Evolutionary conservation across 2,797 vertebrate species (phyloP), one percentile per base, ranked within the genome.

Genomic region (Coregonus sp.): DNA sequence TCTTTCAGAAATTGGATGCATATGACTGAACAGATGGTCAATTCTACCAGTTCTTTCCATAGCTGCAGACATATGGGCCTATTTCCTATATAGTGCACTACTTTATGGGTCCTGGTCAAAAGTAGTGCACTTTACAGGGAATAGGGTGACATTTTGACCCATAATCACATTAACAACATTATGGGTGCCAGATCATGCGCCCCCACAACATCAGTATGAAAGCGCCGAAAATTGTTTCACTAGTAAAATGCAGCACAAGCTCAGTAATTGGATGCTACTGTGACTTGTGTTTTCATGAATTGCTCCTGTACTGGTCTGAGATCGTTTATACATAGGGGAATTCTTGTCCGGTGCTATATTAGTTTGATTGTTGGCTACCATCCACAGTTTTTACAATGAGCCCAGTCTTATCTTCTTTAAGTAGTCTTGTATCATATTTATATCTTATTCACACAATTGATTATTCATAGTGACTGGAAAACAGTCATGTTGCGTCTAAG

Each of bases 401-500:
- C 75, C 33, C 72, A 40, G 75, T 29, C 56, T 16, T 5, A n/a
- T 33, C 78, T 18, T 51, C 35, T 65, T 75, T 29, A 73, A 74
- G 80, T 69, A 1, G 51, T 72, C 31, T 61, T 63, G 9, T 7
- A 61, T 61, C 20, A 25, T 18, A 72, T 33, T 15, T 33, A 7
- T 29, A 29, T 74, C 72, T 72, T 63, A 67, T 78, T 74, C 51
- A 77, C 71, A 65, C 83, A 72, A 73, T 67, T 77, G 47, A 51
- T 78, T 69, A 72, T 72, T 85, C 47, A 59, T 20, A 7, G 56
- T 63, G 73, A 75, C 75, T 37, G 70, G 83, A 82, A 85, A 91
- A 88, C 87, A 86, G 87, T 91, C 88, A 75, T 81, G 65, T 77
- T 83, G 81, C 83, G 61, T 82, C 9, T 87, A 83, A 86, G 86